Base-by-base conservation (phyloP, 2,797 vertebrate genomes). In the Zenarchopterus dispar region DNA sequence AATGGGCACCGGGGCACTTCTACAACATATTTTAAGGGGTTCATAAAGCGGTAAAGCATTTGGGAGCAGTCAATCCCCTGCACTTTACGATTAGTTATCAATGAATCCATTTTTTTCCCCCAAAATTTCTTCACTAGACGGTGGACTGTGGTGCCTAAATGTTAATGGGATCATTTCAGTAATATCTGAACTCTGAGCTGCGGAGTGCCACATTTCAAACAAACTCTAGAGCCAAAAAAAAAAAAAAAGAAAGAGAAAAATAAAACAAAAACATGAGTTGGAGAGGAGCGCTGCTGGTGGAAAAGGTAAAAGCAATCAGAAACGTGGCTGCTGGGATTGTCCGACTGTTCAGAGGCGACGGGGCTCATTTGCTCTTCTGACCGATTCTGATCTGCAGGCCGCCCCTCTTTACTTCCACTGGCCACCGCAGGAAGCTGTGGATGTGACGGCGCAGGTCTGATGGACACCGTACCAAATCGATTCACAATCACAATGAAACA, bases 401-500 rank as follows among this genome's bases (percentile, higher is more conserved):
- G 21, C 60, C 56, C 43, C 47, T 26, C 2, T 2, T 53, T 63
- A 68, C 39, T 61, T 5, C 61, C 28, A 41, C 47, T 26, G 65
- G 59, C 58, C 70, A 71, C 51, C 53, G 56, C 6, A 68, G 36
- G 23, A 77, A 62, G 75, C 56, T 70, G 66, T 78, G 31, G 41
- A 65, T 58, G 18, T 48, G 67, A 72, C 66, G 72, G 58, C 77
- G 81, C 69, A 59, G 70, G 60, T 70, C 57, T 46, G 60, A 79
- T 47, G 73, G 28, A 75, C 59, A 67, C 56, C 53, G 79, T 85
- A 84, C 81, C 75, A 15, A 67, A 36, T 77, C 44, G 26, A 73
- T 75, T 85, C 74, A 88, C 79, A 70, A 82, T 80, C 80, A 88
- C 78, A 67, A 73, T 65, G 42, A 78, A 73, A 77, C 16, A 77